Evolutionary conservation across 2,888 invertebrate species (phyloP).

Genomic region (Heliconius aoede): DNA sequence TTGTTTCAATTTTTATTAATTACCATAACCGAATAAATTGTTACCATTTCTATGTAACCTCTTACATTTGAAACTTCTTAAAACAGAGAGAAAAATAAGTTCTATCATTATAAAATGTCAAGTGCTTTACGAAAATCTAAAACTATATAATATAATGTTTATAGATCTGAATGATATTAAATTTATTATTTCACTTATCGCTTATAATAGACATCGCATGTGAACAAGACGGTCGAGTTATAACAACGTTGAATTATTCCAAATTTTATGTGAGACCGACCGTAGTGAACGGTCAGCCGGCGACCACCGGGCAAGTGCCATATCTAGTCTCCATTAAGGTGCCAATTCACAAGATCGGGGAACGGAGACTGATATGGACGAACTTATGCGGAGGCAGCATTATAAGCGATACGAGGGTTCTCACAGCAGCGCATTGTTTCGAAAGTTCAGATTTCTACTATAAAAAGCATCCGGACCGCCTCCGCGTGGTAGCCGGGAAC

Average conservation of each 20-base stretch:
- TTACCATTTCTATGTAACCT: background rate
- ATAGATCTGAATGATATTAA: slow-evolving; percentile 47
- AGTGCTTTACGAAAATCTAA: too few relatives aligned
- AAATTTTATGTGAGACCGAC: slow-evolving; percentile 55
- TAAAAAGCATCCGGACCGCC: slow-evolving; percentile 46
- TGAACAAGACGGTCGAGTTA: slow-evolving; percentile 56
- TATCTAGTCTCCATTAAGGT: slow-evolving; percentile 69
- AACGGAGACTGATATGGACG: slow-evolving; percentile 53
- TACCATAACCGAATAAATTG: background rate
- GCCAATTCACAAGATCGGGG: slow-evolving; percentile 40
- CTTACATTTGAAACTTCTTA: background rate
- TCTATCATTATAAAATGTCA: slow-evolving; percentile 6
- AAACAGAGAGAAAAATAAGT: background rate
- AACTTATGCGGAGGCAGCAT: slow-evolving; percentile 71
- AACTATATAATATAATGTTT: slow-evolving; percentile 2
- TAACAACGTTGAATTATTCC: slow-evolving; percentile 65
- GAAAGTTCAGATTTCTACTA: slow-evolving; percentile 61
- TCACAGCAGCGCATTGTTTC: slow-evolving; percentile 74
- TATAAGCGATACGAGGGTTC: slow-evolving; percentile 55
- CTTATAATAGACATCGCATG: slow-evolving; percentile 39
- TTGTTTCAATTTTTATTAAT: background rate
- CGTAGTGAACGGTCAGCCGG: slow-evolving; percentile 61
- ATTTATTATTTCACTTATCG: slow-evolving; percentile 39
- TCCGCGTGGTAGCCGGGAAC: slow-evolving; percentile 63
- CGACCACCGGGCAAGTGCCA: slow-evolving; percentile 56